Evolutionary conservation across 2,888 invertebrate genomes (phyloP).

Genomic region (Eupithecia subumbrata): DNA sequence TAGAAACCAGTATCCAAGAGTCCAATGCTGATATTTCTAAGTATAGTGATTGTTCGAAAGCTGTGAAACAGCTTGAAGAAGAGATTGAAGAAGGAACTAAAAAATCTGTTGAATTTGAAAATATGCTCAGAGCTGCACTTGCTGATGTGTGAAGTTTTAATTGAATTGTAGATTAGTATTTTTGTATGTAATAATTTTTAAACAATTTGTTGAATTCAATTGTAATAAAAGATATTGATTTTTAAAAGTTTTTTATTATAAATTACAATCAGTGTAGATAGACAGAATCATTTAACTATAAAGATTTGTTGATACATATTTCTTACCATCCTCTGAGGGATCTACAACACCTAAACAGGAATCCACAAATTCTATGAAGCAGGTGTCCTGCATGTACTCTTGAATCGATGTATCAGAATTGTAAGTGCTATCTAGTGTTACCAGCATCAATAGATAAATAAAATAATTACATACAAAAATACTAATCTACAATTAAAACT

Average conservation of each 20-base stretch:
- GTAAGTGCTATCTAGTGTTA: conserved; percentile 80
- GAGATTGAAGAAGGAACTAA: conserved; percentile 75
- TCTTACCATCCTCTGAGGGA: conserved; percentile 55
- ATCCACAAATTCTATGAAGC: conserved; percentile 91
- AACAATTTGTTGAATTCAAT: conserved; percentile 45
- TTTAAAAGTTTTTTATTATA: conserved; percentile 12
- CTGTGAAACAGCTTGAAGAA: conserved; percentile 76
- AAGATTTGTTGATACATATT: neutral
- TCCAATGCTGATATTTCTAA: conserved; percentile 65
- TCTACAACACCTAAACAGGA: conserved; percentile 85
- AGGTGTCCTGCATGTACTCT: conserved; percentile 90
- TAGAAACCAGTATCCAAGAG: conserved; percentile 67
- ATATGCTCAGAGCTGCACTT: conserved; percentile 75
- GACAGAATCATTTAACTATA: neutral
- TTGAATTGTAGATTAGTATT: conserved; percentile 41
- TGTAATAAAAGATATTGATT: conserved; percentile 47
- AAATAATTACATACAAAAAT: no score
- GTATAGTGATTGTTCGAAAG: conserved; percentile 65
- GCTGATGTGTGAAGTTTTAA: conserved; percentile 51
- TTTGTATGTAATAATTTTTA: conserved; percentile 42
- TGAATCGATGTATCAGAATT: conserved; percentile 86
- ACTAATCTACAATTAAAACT: no score
- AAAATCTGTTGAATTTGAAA: conserved; percentile 77
- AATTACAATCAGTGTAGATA: neutral
- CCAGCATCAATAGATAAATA: no score